A percentile compares a stretch with the other conserved stretches of the same genome.
Evolutionary conservation across 37 sponge, comb jelly and placozoan species (phyloP).

Genomic region (Theonella swinhoei): DNA sequence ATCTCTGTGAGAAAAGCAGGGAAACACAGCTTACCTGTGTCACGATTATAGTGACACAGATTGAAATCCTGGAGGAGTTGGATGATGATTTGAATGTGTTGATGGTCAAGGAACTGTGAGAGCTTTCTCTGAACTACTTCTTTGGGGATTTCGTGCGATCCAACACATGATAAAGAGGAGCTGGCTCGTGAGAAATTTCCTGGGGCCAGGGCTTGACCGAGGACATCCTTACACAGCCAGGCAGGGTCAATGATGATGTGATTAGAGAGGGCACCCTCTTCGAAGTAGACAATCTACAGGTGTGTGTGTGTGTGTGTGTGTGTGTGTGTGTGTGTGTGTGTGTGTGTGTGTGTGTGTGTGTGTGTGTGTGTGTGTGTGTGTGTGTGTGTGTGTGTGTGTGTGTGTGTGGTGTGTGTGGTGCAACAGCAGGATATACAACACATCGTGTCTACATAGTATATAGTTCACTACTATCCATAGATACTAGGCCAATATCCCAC

Average conservation of each 20-base stretch:
- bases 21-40: slow-evolving; percentile 31
- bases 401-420: neutral
- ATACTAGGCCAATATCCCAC: neutral
- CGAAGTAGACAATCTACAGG: neutral
- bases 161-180: slow-evolving; percentile 6
- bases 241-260: slow-evolving; percentile 70
- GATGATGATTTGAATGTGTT: slow-evolving; percentile 48
- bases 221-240: slow-evolving; percentile 78
- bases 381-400: slow-evolving; percentile 1
- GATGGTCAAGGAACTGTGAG: slow-evolving; percentile 19
- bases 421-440: neutral
- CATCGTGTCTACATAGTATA: neutral
- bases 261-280: slow-evolving; percentile 32
- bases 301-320: slow-evolving; percentile 33
- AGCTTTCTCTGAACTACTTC: slow-evolving; percentile 26
- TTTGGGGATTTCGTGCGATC: slow-evolving; percentile 40
- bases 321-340: slow-evolving; percentile 32
- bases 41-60: slow-evolving; percentile 52
- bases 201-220: slow-evolving; percentile 78
- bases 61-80: slow-evolving; percentile 61
- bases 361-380: slow-evolving; percentile 32
- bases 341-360: slow-evolving; percentile 36
- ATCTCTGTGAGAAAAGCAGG: slow-evolving; percentile 39
- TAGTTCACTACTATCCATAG: neutral
- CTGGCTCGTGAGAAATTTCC: slow-evolving; percentile 36